Percentiles rank a stretch among this genome's conserved stretches.
phyloP scores from a whole-genome alignment of 1,140 invertebrate genomes.

The Rhopalosiphum padi region DNA sequence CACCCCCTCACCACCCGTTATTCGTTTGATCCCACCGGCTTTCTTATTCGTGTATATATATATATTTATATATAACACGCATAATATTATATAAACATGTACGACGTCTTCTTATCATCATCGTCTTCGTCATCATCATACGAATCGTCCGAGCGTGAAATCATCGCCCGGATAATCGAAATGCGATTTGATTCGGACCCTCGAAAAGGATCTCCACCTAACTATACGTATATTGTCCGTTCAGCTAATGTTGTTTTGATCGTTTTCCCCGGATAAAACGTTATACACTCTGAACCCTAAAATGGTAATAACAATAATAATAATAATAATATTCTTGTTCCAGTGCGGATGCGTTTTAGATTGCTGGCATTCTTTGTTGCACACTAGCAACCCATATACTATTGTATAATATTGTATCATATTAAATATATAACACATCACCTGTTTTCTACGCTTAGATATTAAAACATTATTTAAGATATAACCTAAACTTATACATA shows the following conservation, averaged over 20 bases:
- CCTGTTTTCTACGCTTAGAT: too few relatives aligned
- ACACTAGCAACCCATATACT: neutral
- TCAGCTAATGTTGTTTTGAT: constrained; percentile 38
- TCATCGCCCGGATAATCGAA: constrained; percentile 21
- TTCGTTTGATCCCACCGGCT: neutral
- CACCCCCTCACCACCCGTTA: neutral
- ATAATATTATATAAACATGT: constrained; percentile 19
- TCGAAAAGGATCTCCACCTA: neutral
- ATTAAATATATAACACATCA: neutral
- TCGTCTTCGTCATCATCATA: neutral
- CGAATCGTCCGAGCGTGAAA: neutral
- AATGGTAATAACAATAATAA: neutral
- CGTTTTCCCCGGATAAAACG: neutral
- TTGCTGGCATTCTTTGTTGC: neutral
- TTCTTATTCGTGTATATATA: neutral
- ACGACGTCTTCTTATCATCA: neutral
- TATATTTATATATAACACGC: neutral
- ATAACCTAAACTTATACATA: neutral
- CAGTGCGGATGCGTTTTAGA: neutral
- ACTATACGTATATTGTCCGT: neutral
- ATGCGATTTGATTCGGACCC: constrained; percentile 18
- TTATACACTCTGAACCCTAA: neutral
- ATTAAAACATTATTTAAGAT: neutral
- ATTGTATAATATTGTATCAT: neutral
- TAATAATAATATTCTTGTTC: neutral